Evolutionary conservation across 2,797 vertebrate species (phyloP).

Genomic region (Arctocebus calabarensis): DNA sequence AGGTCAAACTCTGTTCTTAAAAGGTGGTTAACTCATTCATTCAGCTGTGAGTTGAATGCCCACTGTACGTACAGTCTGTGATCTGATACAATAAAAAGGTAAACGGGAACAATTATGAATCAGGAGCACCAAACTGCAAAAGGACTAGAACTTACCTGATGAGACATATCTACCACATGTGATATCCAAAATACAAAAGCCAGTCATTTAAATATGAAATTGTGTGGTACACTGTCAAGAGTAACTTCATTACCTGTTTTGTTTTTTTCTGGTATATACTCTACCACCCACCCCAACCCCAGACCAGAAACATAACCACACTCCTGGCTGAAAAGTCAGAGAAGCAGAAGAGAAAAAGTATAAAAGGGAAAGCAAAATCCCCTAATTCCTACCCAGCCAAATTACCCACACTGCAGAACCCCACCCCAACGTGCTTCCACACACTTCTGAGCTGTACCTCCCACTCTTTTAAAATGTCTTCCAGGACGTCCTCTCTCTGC

Average conservation of each 20-base stretch:
- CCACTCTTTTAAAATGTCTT: background rate
- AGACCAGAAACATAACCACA: background rate
- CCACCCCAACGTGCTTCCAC: background rate
- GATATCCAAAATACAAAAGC: background rate
- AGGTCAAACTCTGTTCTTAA: background rate
- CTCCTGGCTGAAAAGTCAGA: background rate
- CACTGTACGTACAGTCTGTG: background rate
- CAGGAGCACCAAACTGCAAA: constrained; percentile 8
- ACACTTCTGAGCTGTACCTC: background rate
- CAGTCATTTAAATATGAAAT: constrained; percentile 19
- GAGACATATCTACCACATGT: background rate
- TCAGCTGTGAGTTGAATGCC: background rate
- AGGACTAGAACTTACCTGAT: background rate
- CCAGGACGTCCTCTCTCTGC: background rate
- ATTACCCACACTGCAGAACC: background rate
- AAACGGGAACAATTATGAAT: background rate
- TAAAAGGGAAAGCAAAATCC: background rate
- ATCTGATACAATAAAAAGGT: background rate
- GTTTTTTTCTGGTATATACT: background rate
- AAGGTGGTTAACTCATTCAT: background rate
- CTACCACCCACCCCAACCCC: background rate
- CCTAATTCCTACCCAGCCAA: background rate
- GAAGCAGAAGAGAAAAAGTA: background rate
- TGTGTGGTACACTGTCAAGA: background rate
- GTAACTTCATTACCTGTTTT: background rate